Conservation (phyloP, 2,888 invertebrate species). For the Eristalis tenax region DNA sequence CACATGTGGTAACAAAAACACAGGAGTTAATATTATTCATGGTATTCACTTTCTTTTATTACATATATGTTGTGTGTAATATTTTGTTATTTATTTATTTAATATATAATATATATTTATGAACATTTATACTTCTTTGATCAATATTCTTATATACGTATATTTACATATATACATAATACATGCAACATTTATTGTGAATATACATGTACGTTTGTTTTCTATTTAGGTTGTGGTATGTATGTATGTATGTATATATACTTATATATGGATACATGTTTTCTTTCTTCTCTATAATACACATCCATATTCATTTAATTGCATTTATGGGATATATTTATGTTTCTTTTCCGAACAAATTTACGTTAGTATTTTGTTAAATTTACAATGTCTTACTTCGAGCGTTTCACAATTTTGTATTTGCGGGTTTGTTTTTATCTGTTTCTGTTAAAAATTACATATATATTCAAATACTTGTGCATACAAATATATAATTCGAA, state of each 20-base stretch:
- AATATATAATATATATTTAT: constrained; percentile 55
- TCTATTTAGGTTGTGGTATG: not conserved
- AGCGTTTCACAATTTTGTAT: constrained; percentile 22
- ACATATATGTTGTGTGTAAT: constrained; percentile 61
- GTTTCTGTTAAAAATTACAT: constrained; percentile 21
- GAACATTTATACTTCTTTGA: constrained; percentile 56
- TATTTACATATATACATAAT: constrained; percentile 30
- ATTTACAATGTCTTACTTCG: constrained; percentile 48
- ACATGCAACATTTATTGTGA: constrained; percentile 32
- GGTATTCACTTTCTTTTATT: constrained; percentile 9
- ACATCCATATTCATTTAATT: constrained; percentile 74
- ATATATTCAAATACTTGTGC: constrained; percentile 29
- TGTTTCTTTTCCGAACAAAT: constrained; percentile 69
- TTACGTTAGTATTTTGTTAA: constrained; percentile 44
- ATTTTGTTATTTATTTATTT: constrained; percentile 45
- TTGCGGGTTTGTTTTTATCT: constrained; percentile 67
- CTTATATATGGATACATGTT: constrained; percentile 12
- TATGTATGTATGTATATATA: constrained; percentile 35
- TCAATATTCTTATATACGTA: constrained; percentile 20
- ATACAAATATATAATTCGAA: constrained; percentile 18
- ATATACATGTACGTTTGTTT: not conserved
- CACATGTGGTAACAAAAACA: not conserved
- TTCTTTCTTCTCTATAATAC: constrained; percentile 69
- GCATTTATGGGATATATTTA: constrained; percentile 76
- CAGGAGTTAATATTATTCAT: not conserved